phyloP scores from a whole-genome alignment of 2,113 vertebrate genomes.

The Zapus hudsonius region DNA sequence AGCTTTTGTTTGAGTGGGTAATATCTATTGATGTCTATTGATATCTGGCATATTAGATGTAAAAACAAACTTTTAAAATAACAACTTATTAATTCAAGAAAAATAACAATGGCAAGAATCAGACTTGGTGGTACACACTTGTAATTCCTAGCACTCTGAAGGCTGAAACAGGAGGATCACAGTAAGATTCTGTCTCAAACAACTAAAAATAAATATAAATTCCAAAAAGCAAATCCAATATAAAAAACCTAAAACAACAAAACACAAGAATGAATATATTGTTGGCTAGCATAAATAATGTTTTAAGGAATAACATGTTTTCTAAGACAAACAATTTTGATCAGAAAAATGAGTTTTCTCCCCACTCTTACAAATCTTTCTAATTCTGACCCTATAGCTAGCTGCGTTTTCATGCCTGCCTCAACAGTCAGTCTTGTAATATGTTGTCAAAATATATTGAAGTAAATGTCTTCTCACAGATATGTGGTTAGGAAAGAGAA shows the following conservation, averaged over 20 bases:
- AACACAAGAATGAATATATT: neutral
- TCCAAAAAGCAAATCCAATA: too few relatives aligned
- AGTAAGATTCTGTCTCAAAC: too few relatives aligned
- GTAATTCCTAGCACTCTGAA: too few relatives aligned
- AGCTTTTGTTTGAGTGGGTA: neutral
- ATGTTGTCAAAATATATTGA: neutral
- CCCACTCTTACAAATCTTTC: conserved; percentile 4
- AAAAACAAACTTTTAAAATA: neutral
- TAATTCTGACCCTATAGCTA: neutral
- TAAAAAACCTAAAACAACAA: too few relatives aligned
- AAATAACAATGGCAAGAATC: too few relatives aligned
- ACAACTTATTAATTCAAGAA: neutral
- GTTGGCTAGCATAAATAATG: neutral
- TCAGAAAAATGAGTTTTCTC: neutral
- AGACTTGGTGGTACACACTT: too few relatives aligned
- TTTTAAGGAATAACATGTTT: conserved; percentile 15
- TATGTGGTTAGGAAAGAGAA: neutral
- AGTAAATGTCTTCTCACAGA: neutral
- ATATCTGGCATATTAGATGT: neutral
- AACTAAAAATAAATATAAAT: too few relatives aligned
- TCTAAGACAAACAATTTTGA: neutral
- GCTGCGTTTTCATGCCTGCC: neutral
- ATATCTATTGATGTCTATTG: neutral
- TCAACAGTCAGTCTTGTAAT: neutral
- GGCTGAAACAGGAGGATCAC: too few relatives aligned